These are phyloP conservation scores for Zosterops lateralis DNA, from an alignment of 2,113 vertebrate species.

Conservation along the genomic window DNA sequence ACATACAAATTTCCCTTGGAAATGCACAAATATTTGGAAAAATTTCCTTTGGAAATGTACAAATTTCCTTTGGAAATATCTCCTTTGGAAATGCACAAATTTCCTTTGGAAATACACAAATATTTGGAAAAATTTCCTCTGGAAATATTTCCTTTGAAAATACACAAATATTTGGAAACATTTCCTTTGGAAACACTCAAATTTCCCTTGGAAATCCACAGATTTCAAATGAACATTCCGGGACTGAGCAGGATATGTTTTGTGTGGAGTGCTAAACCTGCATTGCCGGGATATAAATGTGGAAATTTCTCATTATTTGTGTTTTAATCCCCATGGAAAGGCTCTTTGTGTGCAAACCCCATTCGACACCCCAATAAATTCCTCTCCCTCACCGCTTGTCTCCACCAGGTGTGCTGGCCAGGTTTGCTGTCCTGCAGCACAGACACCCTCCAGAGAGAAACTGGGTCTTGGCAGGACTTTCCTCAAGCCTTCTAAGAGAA, in stretches of 20 bases:
- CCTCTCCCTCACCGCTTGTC: slow-evolving; percentile 77
- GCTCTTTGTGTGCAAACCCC: background rate
- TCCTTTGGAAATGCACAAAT: no score
- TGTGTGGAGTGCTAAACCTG: background rate
- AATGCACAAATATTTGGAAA: no score
- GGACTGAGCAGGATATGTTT: background rate
- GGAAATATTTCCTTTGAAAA: no score
- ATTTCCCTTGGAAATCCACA: background rate
- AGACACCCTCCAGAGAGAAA: background rate
- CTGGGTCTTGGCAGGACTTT: background rate
- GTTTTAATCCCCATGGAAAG: background rate
- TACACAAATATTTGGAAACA: no score
- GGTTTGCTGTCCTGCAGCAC: slow-evolving; percentile 2
- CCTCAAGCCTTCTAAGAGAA: background rate
- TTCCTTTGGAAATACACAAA: no score
- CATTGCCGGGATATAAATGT: background rate
- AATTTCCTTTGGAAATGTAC: no score
- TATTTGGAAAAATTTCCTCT: no score
- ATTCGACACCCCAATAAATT: background rate
- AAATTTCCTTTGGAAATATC: no score
- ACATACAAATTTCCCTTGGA: no score
- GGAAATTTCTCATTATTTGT: background rate
- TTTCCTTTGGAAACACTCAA: background rate
- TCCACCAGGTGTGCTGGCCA: slow-evolving; percentile 76
- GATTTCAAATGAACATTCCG: background rate